phyloP scores from a whole-genome alignment of 2,797 vertebrate species.

The Chloroceryle inda region DNA sequence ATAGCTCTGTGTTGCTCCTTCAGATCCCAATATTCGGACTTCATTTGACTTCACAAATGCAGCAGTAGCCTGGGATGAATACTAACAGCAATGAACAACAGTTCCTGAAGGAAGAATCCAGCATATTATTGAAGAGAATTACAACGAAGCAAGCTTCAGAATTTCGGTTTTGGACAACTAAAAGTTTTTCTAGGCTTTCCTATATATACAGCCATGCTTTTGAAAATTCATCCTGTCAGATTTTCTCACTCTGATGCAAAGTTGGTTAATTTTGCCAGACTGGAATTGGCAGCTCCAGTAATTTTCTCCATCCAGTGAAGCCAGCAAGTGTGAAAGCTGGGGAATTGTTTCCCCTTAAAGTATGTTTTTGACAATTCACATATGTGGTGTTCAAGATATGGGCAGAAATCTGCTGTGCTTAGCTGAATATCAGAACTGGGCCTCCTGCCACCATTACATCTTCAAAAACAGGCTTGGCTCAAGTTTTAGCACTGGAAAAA shows the following conservation, averaged over 20 bases:
- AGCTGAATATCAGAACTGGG: background rate
- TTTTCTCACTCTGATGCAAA: background rate
- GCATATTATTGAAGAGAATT: background rate
- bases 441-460: conserved; percentile 6
- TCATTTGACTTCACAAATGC: background rate
- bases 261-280: conserved; percentile 6
- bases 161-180: background rate
- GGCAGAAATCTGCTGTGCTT: conserved; percentile 10
- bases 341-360: conserved; percentile 32
- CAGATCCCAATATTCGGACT: background rate
- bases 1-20: background rate
- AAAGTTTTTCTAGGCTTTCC: background rate
- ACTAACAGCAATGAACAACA: background rate
- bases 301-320: conserved; percentile 12
- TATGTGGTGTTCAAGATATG: background rate
- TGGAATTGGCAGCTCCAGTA: conserved; percentile 9
- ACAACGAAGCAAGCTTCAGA: background rate
- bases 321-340: background rate
- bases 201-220: background rate
- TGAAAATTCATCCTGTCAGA: background rate
- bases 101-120: background rate
- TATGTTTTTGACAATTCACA: conserved; percentile 16
- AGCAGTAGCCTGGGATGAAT: background rate
- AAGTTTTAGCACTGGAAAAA: background rate
- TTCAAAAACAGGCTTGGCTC: background rate